Base-by-base conservation (phyloP, 2,888 invertebrate genomes). In the Cataglyphis altisquamis region DNA sequence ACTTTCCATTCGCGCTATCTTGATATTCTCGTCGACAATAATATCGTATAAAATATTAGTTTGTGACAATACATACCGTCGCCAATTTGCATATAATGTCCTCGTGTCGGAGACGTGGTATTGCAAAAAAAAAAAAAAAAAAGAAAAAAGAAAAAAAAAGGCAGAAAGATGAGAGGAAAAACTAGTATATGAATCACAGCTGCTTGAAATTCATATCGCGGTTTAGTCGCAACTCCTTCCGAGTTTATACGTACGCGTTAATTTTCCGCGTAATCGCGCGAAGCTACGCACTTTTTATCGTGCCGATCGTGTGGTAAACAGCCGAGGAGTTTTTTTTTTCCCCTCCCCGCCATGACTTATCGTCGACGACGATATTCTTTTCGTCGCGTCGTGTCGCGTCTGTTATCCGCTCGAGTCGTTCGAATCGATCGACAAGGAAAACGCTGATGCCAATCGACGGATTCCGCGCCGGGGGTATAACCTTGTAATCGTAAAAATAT, bases 401-500 rank as follows among this genome's bases (percentile, higher is more conserved):
- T 45, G 78, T 78, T 66, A 70, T 78, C 70, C 77, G 41, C 66
- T 29, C 29, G 39, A 29, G 32, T 32, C 66, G 39, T 9, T 67
- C 39, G 68, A 25, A 60, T 67, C 48, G 67, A 68, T 62, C 48
- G 63, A 25, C 63, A 36, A 41, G 84, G 83, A 87, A 89, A 89
- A 89, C 21, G 77, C 52, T 77, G 68, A 88, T 88, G 75, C 78
- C 80, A 85, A 86, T 86, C 87, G 88, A 77, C 83, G 86, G 81
- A 84, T 73, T 60, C 70, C 32, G 66, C 84, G 52, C 52, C 52
- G 83, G 82, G 83, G 84, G 75, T 75, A 86, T 90, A 87, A 87
- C 86, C 89, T 88, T 88, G 88, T 84, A 82, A 82, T 84, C 86
- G 84, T 84, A 87, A 92, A 92, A 92, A 92, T 91, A 91, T 89